Evolutionary conservation across 2,113 vertebrate genomes (phyloP).

Genomic region (Actinemys pallida): DNA sequence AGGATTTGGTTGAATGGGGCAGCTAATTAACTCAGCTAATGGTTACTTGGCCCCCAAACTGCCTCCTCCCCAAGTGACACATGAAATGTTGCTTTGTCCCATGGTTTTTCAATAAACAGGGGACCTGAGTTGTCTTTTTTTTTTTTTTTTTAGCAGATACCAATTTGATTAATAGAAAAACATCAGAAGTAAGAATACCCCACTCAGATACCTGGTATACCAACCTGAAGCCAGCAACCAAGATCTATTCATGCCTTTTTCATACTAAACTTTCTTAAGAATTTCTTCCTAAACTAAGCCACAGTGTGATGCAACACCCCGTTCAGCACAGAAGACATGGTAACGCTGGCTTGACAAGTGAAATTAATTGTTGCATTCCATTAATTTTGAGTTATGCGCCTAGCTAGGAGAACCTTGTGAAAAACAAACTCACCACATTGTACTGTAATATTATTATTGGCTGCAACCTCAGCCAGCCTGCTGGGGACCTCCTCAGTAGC

Average conservation of each 20-base stretch:
- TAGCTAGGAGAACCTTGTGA: constrained; percentile 69
- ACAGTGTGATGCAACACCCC: constrained; percentile 63
- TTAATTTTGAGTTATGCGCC: constrained; percentile 76
- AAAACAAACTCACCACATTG: constrained; percentile 75
- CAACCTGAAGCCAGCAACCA: constrained; percentile 2
- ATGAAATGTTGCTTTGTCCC: background rate
- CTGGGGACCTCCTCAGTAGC: constrained; percentile 51
- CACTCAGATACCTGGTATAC: constrained; percentile 26
- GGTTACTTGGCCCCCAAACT: background rate
- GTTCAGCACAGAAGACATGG: constrained; percentile 70
- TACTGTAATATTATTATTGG: constrained; percentile 75
- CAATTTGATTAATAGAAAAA: constrained; percentile 46
- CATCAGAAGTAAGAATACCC: background rate
- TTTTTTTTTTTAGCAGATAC: background rate
- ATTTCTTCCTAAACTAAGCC: constrained; percentile 23
- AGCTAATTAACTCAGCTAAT: constrained; percentile 5
- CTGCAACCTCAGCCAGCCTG: constrained; percentile 42
- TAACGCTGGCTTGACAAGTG: constrained; percentile 72
- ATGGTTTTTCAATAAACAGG: constrained; percentile 19
- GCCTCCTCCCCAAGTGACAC: constrained; percentile 6
- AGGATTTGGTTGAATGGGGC: background rate
- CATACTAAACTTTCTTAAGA: constrained; percentile 51
- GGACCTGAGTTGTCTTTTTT: constrained; percentile 39
- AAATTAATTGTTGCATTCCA: constrained; percentile 80
- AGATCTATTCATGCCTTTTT: constrained; percentile 28